phyloP scores from a whole-genome alignment of 92 coral and sea anemone species.

The Palythoa grandiflora region DNA sequence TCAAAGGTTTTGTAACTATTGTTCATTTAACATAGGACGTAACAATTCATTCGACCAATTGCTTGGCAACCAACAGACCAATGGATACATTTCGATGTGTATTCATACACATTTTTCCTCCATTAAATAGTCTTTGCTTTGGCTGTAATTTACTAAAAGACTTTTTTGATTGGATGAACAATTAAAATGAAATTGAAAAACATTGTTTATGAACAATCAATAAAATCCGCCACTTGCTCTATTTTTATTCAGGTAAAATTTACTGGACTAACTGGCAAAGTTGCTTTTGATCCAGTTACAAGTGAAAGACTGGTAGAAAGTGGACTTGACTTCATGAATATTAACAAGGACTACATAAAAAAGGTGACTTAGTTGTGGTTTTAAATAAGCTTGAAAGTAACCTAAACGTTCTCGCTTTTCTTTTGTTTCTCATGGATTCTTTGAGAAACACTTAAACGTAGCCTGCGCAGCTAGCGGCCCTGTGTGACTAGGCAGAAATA shows the following conservation, averaged over 20 bases:
- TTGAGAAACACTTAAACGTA: too few relatives aligned
- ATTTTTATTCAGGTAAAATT: background rate
- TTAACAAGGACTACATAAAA: constrained; percentile 41
- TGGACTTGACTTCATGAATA: constrained; percentile 76
- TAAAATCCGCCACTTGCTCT: background rate
- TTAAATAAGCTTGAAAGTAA: background rate
- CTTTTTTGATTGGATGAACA: background rate
- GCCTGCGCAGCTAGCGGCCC: too few relatives aligned
- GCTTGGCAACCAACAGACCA: too few relatives aligned
- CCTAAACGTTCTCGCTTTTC: background rate
- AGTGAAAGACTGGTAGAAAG: constrained; percentile 65
- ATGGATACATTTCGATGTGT: too few relatives aligned
- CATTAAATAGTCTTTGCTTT: too few relatives aligned
- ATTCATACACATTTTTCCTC: too few relatives aligned
- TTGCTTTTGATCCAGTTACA: constrained; percentile 60
- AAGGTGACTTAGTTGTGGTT: constrained; percentile 49
- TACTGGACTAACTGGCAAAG: constrained; percentile 71
- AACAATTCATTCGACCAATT: too few relatives aligned
- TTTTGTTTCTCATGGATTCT: too few relatives aligned
- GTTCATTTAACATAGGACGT: too few relatives aligned
- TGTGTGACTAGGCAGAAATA: too few relatives aligned
- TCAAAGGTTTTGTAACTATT: too few relatives aligned
- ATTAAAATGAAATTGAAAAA: background rate
- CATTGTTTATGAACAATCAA: background rate
- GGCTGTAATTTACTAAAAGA: background rate